Base-by-base conservation (phyloP, 1,140 invertebrate genomes). In the Pogonus chalceus region DNA sequence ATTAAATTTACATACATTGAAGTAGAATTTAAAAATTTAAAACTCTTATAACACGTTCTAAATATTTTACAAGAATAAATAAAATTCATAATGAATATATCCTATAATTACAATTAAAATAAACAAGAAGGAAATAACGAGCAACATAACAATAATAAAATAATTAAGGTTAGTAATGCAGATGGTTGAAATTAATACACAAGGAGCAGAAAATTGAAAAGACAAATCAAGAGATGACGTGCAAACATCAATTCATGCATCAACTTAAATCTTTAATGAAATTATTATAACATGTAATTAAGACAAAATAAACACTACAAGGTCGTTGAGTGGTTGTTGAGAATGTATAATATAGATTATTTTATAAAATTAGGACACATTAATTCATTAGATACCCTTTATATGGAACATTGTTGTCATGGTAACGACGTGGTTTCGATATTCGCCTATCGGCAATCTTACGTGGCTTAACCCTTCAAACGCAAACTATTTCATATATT, bases 331-430 rank as follows among this genome's bases (percentile, higher is more conserved):
- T 7, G 18, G 3, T 10, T 43, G 26, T 31, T 14, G 4, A 4
- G 7, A 14, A 31, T 4, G 14, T 14, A 43, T 16, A n/a, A 43
- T 43, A 43, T 31, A 43, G 9, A 43, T 18, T 43, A 18, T 43
- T 43, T 16, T 18, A 18, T 12, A 43, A 12, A 43, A 43, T 43
- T 43, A 43, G 37, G 18, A 43, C 18, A 43, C 37, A 43, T 43
- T 43, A 43, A 43, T 43, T 43, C 37, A 43, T 43, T 43, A 43
- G 37, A 7, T 12, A 18, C 37, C 18, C 18, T 43, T 43, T 43
- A 31, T 31, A 31, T 31, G 26, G 26, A 31, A 31, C 14, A 14
- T 7, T 14, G 26, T 31, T 31, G 26, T 31, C 26, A 31, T 14
- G 26, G 26, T 31, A 7, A 31, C 26, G 7, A 4, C 26, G 26